Evolutionary conservation across 64 coral and sea anemone species (phyloP).

Genomic region (Dendronephthya gigantea): DNA sequence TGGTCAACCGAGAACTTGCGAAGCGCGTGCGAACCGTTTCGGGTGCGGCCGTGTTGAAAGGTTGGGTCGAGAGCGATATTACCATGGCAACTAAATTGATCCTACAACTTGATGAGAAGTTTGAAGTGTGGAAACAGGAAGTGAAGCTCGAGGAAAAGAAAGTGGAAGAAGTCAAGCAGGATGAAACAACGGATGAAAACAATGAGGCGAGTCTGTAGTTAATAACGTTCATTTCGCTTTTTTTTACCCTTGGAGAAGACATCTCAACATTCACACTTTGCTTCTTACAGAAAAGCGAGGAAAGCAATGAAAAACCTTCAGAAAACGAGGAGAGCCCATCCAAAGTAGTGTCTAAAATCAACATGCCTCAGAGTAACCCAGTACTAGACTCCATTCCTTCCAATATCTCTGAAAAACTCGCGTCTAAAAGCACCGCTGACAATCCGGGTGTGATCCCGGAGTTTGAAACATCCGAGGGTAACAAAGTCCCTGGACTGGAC

Average conservation of each 20-base stretch:
- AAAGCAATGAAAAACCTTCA: background rate
- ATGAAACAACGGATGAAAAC: background rate
- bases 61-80: background rate
- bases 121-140: background rate
- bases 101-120: background rate
- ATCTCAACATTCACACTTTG: background rate
- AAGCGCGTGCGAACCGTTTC: background rate
- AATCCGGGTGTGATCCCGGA: background rate
- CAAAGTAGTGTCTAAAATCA: background rate
- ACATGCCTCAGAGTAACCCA: background rate
- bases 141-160: background rate
- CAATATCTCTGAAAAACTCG: background rate
- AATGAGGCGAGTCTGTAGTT: no score
- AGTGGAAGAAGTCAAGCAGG: background rate
- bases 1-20: conserved; percentile 6
- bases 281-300: background rate
- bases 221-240: no score
- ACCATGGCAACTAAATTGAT: background rate
- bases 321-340: background rate
- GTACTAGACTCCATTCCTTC: background rate
- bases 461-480: conserved; percentile 3
- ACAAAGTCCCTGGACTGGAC: conserved; percentile 44
- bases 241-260: background rate
- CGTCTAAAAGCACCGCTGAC: background rate
- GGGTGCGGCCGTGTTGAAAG: background rate